Evolutionary conservation across 1,140 invertebrate genomes (phyloP), one percentile per base, ranked within the genome.

Genomic region (Phocides pigmalion): DNA sequence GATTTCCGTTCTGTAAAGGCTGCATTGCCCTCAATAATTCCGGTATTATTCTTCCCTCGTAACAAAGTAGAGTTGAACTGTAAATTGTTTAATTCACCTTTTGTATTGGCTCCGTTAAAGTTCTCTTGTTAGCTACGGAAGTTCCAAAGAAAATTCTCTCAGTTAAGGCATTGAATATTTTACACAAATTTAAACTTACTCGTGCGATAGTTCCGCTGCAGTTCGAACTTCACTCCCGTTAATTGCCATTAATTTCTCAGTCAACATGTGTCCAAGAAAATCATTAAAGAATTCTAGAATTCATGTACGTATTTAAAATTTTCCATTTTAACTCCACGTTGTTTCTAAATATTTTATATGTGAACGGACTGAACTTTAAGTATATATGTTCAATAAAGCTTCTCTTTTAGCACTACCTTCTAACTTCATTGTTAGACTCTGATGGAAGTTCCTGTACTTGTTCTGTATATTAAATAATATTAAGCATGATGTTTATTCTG

Each of bases 101-200:
- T 62, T 39, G 58, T 46, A 16, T 62, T 62, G 32, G 19, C 58
- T 41, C 32, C 32, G 44, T 37, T 49, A 49, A 50, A 62, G 32
- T 62, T 62, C 46, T 32, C 46, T 28, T 62, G 58, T 62, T 50
- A 62, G 44, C 17, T 22, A 19, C 35, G 46, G 32, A 50, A 62
- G 46, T 62, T 61, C 58, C 19, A 62, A 62, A 62, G 58, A 62
- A 62, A 39, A 62, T 62, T 62, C 32, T 50, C 20, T 14, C 12
- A 61, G 58, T 50, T 41, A 14, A 62, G 11, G 58, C 46, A 62
- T 62, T 62, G 32, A 62, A 62, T 62, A 50, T 62, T 62, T 62
- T 50, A 62, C 20, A 50, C 58, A 62, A 50, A 50, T 62, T 62
- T 41, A 62, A 62, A 62, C 58, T 62, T 28, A 12, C 5, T 16